A percentile compares a stretch with the other conserved stretches of the same genome.
Evolutionary conservation across 92 coral and sea anemone genomes (phyloP).

Genomic region (Zoanthus sociatus): DNA sequence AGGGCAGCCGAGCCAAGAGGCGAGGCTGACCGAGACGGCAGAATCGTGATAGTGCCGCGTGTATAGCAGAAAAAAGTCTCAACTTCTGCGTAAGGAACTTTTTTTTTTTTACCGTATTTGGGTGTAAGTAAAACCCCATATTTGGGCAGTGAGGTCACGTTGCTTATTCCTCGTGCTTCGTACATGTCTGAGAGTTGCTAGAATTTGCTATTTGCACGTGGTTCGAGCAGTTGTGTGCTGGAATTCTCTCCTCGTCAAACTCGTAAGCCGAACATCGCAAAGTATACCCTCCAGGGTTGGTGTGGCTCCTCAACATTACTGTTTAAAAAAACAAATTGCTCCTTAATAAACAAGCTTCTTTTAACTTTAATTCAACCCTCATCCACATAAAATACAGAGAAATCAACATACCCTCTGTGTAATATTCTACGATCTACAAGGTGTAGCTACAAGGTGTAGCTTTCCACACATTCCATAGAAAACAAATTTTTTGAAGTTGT

Average conservation of each 20-base stretch:
- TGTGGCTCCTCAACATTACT: too few relatives aligned
- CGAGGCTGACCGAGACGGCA: too few relatives aligned
- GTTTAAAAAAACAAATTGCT: background rate
- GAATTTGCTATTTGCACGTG: too few relatives aligned
- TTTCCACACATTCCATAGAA: background rate
- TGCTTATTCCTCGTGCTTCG: background rate
- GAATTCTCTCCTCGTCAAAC: too few relatives aligned
- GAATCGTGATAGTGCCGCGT: too few relatives aligned
- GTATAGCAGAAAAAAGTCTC: conserved; percentile 13
- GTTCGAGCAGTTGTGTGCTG: too few relatives aligned
- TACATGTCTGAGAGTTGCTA: too few relatives aligned
- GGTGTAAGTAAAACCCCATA: background rate
- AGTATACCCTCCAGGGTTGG: too few relatives aligned
- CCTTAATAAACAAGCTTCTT: background rate
- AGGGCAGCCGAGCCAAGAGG: too few relatives aligned
- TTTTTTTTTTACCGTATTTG: conserved; percentile 2
- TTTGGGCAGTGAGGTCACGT: conserved; percentile 2
- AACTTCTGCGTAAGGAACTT: background rate
- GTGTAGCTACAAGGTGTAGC: too few relatives aligned
- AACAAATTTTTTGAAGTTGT: conserved; percentile 6
- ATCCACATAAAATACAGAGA: conserved; percentile 19
- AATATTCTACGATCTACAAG: background rate
- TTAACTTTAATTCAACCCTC: background rate
- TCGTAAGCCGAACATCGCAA: too few relatives aligned
- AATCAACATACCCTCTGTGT: conserved; percentile 19